These are phyloP conservation scores for Parasteatoda lunata DNA, from an alignment of 2,888 invertebrate genomes.

Conservation along the genomic window DNA sequence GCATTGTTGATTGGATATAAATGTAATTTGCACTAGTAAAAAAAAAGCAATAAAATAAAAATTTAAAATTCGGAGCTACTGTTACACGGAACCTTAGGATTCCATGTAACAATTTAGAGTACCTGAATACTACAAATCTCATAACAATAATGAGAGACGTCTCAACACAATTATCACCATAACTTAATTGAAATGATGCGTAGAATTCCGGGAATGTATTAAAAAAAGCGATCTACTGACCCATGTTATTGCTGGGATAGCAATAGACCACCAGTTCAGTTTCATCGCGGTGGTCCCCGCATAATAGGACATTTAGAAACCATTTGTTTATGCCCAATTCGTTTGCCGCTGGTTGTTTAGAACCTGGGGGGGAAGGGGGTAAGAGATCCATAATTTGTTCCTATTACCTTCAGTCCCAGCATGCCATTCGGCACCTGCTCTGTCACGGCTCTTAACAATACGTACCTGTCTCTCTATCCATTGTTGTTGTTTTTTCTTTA, in stretches of 20 bases:
- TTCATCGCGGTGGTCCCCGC: conserved; percentile 50
- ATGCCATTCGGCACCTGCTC: conserved; percentile 56
- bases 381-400: conserved; percentile 53
- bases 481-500: not conserved
- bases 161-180: no score
- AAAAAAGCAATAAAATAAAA: no score
- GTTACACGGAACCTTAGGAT: no score
- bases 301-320: conserved; percentile 63
- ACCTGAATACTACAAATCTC: no score
- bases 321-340: conserved; percentile 61
- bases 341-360: conserved; percentile 50
- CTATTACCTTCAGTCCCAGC: conserved; percentile 42
- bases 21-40: no score
- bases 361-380: conserved; percentile 24
- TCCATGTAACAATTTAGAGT: no score
- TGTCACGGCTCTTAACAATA: conserved; percentile 25
- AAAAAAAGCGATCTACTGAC: not conserved
- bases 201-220: not conserved
- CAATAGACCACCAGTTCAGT: conserved; percentile 49
- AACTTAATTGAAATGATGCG: not conserved
- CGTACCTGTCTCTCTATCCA: not conserved
- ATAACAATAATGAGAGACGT: no score
- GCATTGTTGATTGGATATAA: no score
- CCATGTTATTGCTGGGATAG: not conserved
- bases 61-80: no score